These are phyloP conservation scores for Melanotaenia duboulayi DNA, from an alignment of 2,113 vertebrate species.

Conservation along the genomic window DNA sequence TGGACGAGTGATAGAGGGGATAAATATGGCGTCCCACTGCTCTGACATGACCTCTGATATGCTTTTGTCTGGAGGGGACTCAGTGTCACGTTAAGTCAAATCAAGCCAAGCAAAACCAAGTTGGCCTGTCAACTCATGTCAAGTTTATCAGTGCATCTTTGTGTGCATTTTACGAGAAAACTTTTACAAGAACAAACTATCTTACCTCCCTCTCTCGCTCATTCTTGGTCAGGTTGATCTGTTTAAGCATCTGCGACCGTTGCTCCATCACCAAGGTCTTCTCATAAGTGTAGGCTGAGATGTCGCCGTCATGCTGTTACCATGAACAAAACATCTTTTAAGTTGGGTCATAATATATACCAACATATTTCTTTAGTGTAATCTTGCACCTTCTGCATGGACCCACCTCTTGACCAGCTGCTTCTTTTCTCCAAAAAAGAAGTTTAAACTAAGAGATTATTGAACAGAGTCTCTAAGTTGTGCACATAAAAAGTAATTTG, in stretches of 20 bases:
- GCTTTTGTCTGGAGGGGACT: slow-evolving; percentile 52
- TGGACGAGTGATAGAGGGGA: slow-evolving; percentile 31
- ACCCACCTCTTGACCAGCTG: not conserved
- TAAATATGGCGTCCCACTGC: slow-evolving; percentile 50
- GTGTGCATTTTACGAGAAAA: not conserved
- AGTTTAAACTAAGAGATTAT: not conserved
- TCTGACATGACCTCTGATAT: slow-evolving; percentile 32
- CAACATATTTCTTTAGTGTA: not conserved
- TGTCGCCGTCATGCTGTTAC: slow-evolving; percentile 94
- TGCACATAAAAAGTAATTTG: not conserved
- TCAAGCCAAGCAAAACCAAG: slow-evolving; percentile 29
- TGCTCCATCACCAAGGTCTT: slow-evolving; percentile 99
- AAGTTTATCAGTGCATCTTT: slow-evolving; percentile 23
- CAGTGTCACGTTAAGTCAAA: slow-evolving; percentile 57
- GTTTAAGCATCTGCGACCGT: slow-evolving; percentile 97
- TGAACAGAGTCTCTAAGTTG: not conserved
- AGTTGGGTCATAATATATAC: not conserved
- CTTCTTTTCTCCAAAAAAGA: not conserved
- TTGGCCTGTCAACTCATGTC: slow-evolving; percentile 43
- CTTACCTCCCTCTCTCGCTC: slow-evolving; percentile 96
- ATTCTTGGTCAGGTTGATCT: slow-evolving; percentile 97
- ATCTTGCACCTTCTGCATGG: not conserved
- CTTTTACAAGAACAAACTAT: slow-evolving; percentile 16
- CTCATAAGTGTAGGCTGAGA: slow-evolving; percentile 98
- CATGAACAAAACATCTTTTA: not conserved